Base-by-base conservation (phyloP, 2,113 vertebrate species). In the Lasiurus cinereus region DNA sequence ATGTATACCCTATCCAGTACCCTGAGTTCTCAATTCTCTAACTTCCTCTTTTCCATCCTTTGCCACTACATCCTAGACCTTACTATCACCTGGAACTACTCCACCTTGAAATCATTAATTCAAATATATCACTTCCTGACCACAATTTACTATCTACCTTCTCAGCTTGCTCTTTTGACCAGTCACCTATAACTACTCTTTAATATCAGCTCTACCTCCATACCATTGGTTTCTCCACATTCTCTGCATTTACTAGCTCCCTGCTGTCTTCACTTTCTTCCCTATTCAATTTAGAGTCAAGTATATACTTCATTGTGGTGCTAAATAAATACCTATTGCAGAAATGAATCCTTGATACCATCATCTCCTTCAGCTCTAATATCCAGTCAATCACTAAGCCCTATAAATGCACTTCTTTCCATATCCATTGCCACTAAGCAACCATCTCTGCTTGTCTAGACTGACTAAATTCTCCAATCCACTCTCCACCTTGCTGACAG, bases 181-280 rank as follows among this genome's bases (percentile, higher is more conserved):
- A 70, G 76, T 59, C 39, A 50, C 66, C 59, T 46, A 69, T 24
- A 88, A 62, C 39, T 16, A 4, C 36, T n/a, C 76, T 83, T 46
- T 46, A n/a, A 72, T n/a, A 36, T 74, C 33, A 74, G 73, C 59
- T 79, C 50, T n/a, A 76, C 21, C 16, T 77, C 74, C 54, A 21
- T 15, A 18, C 43, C 62, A 64, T 0, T 90, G 54, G 22, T 74
- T 33, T 36, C 11, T 90, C 64, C 27, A 9, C 46, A 66, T 43
- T 70, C 70, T 76, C 29, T 24, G 13, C 48, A 50, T 31, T 80
- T 76, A 52, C 54, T 67, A 69, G n/a, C 8, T 92, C 52, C 50
- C 24, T 52, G 19, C 77, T 77, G 7, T 67, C 89, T 94, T 88
- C 64, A 90, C 77, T 87, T 87, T 88, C 59, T 88, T 90, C 29